A percentile compares a stretch with the other conserved stretches of the same genome.
These are phyloP conservation scores for Syngnathus floridae DNA, from an alignment of 2,113 vertebrate genomes.

Conservation along the genomic window DNA sequence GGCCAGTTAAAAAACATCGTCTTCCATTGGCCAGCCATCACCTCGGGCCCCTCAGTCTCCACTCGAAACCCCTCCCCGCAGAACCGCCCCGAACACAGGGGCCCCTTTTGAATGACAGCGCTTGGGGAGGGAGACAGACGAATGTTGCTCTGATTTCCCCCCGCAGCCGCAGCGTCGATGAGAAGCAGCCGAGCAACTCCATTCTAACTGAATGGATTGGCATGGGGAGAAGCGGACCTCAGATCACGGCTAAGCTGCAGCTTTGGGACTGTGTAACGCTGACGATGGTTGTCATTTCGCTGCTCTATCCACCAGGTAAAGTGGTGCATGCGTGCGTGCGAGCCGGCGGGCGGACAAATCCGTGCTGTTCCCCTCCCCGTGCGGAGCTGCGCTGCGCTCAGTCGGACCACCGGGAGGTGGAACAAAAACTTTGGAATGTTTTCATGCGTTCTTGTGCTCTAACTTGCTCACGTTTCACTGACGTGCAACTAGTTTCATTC, in stretches of 20 bases:
- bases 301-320: conserved; percentile 74
- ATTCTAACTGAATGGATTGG: conserved; percentile 80
- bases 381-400: conserved; percentile 15
- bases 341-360: conserved; percentile 8
- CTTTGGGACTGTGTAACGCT: conserved; percentile 71
- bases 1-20: conserved; percentile 50
- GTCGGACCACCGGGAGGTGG: conserved; percentile 22
- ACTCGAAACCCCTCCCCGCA: conserved; percentile 59
- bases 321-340: not conserved
- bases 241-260: conserved; percentile 75
- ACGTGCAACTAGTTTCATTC: not conserved
- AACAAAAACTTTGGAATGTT: conserved; percentile 22
- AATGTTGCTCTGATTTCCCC: conserved; percentile 66
- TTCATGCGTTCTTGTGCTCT: not conserved
- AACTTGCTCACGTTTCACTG: not conserved
- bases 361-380: conserved; percentile 39
- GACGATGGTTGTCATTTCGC: conserved; percentile 67
- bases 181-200: conserved; percentile 69
- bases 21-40: conserved; percentile 58
- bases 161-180: conserved; percentile 66
- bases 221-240: conserved; percentile 79
- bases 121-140: conserved; percentile 60
- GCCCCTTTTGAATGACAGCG: conserved; percentile 70
- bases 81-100: conserved; percentile 59
- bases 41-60: conserved; percentile 37